Conservation (phyloP, 2,113 vertebrate genomes). For the Burhinus bistriatus region DNA sequence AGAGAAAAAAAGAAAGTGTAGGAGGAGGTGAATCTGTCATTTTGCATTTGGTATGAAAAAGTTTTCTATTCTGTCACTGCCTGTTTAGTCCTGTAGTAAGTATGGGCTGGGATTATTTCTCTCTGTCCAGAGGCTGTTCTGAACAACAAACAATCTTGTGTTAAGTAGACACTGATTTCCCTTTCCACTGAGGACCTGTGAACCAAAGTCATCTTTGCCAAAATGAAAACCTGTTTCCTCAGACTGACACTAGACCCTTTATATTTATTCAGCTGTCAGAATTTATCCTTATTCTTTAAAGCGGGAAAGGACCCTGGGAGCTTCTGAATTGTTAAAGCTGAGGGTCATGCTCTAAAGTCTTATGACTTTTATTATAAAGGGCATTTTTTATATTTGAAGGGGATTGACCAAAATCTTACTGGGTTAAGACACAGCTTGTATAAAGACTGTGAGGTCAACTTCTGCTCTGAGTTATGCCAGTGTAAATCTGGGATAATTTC, state of each 20-base stretch:
- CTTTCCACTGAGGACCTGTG: conserved; percentile 9
- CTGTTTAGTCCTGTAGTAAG: background rate
- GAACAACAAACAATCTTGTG: background rate
- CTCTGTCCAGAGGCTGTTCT: background rate
- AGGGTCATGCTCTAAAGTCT: conserved; percentile 11
- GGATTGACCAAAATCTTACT: conserved; percentile 26
- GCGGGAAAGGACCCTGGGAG: conserved; percentile 47
- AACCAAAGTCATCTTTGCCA: background rate
- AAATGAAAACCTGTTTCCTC: conserved; percentile 64
- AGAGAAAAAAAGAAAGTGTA: background rate
- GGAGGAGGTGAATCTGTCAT: background rate
- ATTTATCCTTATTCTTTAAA: conserved; percentile 64
- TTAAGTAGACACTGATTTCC: background rate
- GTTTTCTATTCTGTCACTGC: background rate
- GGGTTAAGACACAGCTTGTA: conserved; percentile 25
- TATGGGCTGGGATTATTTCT: background rate
- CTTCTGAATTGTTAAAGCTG: conserved; percentile 41
- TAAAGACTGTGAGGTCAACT: conserved; percentile 35
- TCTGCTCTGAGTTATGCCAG: conserved; percentile 33
- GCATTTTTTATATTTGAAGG: conserved; percentile 30
- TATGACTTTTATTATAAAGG: conserved; percentile 26
- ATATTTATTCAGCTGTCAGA: conserved; percentile 71
- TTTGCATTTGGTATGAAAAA: background rate
- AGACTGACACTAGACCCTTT: conserved; percentile 63
- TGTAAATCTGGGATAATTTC: conserved; percentile 47